Evolutionary conservation across 2,797 vertebrate species (phyloP).

Genomic region (Propithecus perrieri): DNA sequence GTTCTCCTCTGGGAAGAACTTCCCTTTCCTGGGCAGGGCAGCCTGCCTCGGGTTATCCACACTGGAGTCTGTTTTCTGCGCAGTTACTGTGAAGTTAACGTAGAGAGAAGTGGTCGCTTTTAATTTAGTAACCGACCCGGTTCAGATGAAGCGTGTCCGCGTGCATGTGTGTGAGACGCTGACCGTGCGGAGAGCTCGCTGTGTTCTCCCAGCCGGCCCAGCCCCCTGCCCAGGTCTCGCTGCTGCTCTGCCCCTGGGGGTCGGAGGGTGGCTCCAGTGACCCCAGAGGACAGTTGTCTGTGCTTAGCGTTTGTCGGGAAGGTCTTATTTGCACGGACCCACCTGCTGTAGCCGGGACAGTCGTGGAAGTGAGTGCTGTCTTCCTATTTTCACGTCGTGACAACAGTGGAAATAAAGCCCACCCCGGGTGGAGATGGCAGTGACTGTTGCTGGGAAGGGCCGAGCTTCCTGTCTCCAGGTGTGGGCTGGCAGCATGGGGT

Average conservation of each 20-base stretch:
- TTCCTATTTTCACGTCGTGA: slow-evolving; percentile 66
- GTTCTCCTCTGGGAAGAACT: not conserved
- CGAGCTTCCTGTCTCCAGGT: not conserved
- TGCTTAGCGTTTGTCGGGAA: slow-evolving; percentile 66
- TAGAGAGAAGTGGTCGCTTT: slow-evolving; percentile 78
- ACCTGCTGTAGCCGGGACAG: slow-evolving; percentile 73
- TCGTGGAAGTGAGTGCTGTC: slow-evolving; percentile 82
- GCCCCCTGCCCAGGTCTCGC: slow-evolving; percentile 69
- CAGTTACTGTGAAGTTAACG: slow-evolving; percentile 85
- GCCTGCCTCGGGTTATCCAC: slow-evolving; percentile 79
- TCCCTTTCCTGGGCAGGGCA: slow-evolving; percentile 5
- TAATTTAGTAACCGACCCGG: slow-evolving; percentile 78
- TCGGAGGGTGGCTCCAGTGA: accelerated
- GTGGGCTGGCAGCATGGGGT: not conserved
- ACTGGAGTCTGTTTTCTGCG: slow-evolving; percentile 85
- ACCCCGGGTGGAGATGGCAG: not conserved
- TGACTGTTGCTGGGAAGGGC: not conserved
- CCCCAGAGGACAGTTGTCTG: slow-evolving; percentile 61
- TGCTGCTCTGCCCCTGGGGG: not conserved
- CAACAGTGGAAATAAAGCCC: slow-evolving; percentile 54
- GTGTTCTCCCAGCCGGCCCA: slow-evolving; percentile 83
- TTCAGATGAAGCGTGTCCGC: slow-evolving; percentile 78
- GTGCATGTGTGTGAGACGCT: slow-evolving; percentile 80
- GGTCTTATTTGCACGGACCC: slow-evolving; percentile 70
- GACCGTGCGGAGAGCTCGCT: slow-evolving; percentile 82